Evolutionary conservation across 2,113 vertebrate species (phyloP), one percentile per base, ranked within the genome.

Genomic region (Illadopsis cleaveri): DNA sequence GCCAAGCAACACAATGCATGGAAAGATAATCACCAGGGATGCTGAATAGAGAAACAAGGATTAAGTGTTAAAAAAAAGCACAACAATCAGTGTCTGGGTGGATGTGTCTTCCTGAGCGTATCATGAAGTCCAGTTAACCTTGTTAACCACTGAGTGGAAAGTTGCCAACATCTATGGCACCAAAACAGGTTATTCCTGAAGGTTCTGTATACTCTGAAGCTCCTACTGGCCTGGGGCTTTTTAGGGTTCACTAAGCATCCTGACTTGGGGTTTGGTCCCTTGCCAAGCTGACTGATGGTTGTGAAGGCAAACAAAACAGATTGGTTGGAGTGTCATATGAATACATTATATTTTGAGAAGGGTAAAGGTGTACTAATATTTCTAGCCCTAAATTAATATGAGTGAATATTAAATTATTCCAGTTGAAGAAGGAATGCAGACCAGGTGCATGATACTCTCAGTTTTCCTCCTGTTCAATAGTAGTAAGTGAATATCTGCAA

Each of bases 381-480:
- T 85, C 31, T 68, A 66, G 47, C 58, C 31, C 50, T 78, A 47
- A 83, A 50, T 78, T 64, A 72, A 27, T 33, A 19, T 17, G 24
- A 89, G 22, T 56, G 38, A 37, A 90, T 77, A 24, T 56, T 56
- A 69, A 93, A n/a, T 90, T 77, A 73, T 53, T 92, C 22, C n/a
- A 62, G 13, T 61, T 76, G n/a, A 71, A 84, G 92, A 30, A 81
- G 45, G 14, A 94, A 84, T 88, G 45, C 31, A 57, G 72, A 75
- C 47, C n/a, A 94, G 53, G 69, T 96, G 70, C 42, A 33, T 64
- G 16, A 50, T 78, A 56, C 10, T 80, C 16, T 82, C 75, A 64
- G 19, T 71, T 94, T 96, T 97, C 70, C 37, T 84, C 70, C 37
- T 84, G n/a, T 91, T 84, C 78, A 95, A 57, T 42, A 90, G 37